A percentile compares a stretch with the other conserved stretches of the same genome.
Evolutionary conservation across 2,113 vertebrate genomes (phyloP).

Genomic region (Phoxinus phoxinus): DNA sequence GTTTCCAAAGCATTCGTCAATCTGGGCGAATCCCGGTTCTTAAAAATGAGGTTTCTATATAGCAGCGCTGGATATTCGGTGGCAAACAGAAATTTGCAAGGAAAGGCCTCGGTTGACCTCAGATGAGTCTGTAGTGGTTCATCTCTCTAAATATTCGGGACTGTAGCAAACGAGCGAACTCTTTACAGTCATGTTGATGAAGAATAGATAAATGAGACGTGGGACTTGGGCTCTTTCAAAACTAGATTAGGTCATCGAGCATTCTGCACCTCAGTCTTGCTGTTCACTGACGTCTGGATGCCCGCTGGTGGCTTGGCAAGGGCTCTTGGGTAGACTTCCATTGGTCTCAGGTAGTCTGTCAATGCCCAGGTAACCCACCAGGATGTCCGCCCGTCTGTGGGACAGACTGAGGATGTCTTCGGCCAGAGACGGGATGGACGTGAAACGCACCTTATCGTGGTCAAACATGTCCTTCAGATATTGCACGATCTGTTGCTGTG

Average conservation of each 20-base stretch:
- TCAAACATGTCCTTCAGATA: slow-evolving; percentile 98
- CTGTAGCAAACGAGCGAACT: neutral
- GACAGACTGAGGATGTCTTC: slow-evolving; percentile 94
- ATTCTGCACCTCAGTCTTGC: slow-evolving; percentile 22
- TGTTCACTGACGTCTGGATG: neutral
- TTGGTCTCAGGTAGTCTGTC: slow-evolving; percentile 80
- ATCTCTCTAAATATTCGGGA: neutral
- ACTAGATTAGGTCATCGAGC: neutral
- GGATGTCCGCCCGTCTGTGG: slow-evolving; percentile 91
- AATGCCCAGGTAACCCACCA: slow-evolving; percentile 87
- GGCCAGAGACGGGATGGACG: slow-evolving; percentile 79
- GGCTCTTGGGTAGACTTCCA: slow-evolving; percentile 72
- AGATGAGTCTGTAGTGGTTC: neutral
- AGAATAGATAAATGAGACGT: neutral
- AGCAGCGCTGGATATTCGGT: neutral
- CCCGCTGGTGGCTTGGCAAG: slow-evolving; percentile 58
- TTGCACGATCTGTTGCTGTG: slow-evolving; percentile 94
- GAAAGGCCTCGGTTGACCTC: slow-evolving; percentile 18
- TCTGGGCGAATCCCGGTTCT: neutral
- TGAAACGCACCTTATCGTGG: slow-evolving; percentile 93
- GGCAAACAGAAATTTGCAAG: neutral
- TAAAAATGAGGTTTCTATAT: neutral
- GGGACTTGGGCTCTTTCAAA: neutral
- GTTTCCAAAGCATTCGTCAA: neutral
- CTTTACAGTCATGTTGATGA: neutral